Percentiles rank a stretch among this genome's conserved stretches.
Evolutionary conservation across 1,140 invertebrate genomes (phyloP).

Genomic region (Parasteatoda tepidariorum): DNA sequence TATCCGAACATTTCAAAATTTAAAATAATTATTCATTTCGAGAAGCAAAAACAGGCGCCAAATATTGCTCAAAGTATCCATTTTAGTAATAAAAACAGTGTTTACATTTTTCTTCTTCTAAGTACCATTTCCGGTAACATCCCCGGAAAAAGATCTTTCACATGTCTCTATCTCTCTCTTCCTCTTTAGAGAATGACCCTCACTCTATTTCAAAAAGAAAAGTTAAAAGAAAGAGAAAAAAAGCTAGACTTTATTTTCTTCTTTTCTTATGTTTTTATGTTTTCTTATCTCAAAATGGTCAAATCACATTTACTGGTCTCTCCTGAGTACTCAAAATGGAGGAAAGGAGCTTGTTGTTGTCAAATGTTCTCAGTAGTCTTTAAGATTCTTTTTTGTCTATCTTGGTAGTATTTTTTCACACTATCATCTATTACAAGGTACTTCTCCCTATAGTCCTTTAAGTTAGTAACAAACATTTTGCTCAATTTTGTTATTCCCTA

Average conservation of each 20-base stretch:
- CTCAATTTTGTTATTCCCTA: background rate
- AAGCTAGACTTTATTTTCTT: background rate
- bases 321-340: background rate
- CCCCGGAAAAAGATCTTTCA: background rate
- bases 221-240: background rate
- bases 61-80: no score
- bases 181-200: slow-evolving; percentile 21
- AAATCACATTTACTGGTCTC: slow-evolving; percentile 19
- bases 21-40: no score
- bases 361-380: background rate
- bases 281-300: background rate
- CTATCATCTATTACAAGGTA: background rate
- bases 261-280: background rate
- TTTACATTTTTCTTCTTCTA: background rate
- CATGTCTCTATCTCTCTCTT: background rate
- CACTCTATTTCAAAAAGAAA: slow-evolving; percentile 11
- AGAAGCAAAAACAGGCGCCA: no score
- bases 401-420: background rate
- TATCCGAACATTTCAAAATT: no score
- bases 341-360: background rate
- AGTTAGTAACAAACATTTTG: background rate
- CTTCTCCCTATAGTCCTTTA: background rate
- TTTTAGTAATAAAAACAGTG: background rate
- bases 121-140: background rate
- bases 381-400: background rate